These are phyloP conservation scores for Rattus rattus DNA, from an alignment of 2,113 vertebrate genomes.

Conservation along the genomic window DNA sequence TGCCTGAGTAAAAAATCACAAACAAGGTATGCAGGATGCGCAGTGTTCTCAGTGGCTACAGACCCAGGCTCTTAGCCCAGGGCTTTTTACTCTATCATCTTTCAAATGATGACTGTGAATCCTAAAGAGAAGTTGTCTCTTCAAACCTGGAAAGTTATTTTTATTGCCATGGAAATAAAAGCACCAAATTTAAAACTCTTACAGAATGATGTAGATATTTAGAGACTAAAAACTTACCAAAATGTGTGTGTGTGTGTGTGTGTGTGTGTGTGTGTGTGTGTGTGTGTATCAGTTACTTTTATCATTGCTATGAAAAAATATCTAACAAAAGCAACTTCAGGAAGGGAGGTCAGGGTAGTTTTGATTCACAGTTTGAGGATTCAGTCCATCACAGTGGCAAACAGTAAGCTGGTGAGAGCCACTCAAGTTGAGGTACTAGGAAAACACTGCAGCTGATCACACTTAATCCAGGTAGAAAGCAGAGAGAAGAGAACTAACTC, in stretches of 20 bases:
- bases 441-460: not conserved
- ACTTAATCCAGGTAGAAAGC: not conserved
- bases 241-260: not conserved
- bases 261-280: not conserved
- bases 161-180: constrained; percentile 13
- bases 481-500: not conserved
- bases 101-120: not conserved
- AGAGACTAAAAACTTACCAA: not conserved
- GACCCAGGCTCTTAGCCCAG: not conserved
- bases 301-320: not conserved
- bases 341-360: not conserved
- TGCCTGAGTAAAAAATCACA: not conserved
- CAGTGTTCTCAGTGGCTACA: not conserved
- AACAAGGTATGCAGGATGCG: not conserved
- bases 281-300: not conserved
- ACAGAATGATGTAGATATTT: not conserved
- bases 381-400: not conserved
- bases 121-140: not conserved
- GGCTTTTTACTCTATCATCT: not conserved
- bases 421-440: not conserved
- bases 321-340: not conserved
- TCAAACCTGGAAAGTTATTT: not conserved
- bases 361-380: not conserved
- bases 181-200: not conserved
- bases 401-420: not conserved